Evolutionary conservation across 2,113 vertebrate species (phyloP).

Genomic region (Rhinichthys klamathensis): DNA sequence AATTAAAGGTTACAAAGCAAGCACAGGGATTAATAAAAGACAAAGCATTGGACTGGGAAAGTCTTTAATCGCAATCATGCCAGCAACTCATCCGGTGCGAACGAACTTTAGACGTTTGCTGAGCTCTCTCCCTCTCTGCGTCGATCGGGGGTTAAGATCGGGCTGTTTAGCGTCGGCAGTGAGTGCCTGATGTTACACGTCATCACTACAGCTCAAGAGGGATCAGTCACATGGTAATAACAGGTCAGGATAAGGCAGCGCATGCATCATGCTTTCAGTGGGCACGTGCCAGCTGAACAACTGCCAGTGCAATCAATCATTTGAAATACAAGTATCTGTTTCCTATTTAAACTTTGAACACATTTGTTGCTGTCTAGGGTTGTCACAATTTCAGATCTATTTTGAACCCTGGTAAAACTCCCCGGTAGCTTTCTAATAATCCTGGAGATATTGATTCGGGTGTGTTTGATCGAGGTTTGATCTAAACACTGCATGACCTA

Average conservation of each 20-base stretch:
- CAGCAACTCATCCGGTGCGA: conserved; percentile 22
- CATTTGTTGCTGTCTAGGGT: neutral
- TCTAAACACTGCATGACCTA: neutral
- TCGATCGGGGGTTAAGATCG: neutral
- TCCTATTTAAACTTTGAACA: neutral
- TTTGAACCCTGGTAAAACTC: too few relatives aligned
- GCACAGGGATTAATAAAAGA: conserved; percentile 71
- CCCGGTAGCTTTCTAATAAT: too few relatives aligned
- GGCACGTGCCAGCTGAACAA: too few relatives aligned
- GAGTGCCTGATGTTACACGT: neutral
- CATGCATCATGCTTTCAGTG: neutral
- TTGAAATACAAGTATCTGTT: too few relatives aligned
- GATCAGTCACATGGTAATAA: neutral
- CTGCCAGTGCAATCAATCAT: neutral
- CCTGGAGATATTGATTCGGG: too few relatives aligned
- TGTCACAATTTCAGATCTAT: neutral
- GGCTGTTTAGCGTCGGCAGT: neutral
- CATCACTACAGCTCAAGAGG: neutral
- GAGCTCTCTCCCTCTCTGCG: neutral
- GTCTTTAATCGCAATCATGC: conserved; percentile 53
- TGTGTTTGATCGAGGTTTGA: too few relatives aligned
- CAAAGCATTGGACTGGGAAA: conserved; percentile 46
- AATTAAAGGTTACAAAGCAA: conserved; percentile 73
- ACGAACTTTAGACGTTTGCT: conserved; percentile 34
- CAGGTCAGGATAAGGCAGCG: neutral